A percentile compares a stretch with the other conserved stretches of the same genome.
phyloP scores from a whole-genome alignment of 2,113 vertebrate genomes.

The Sapajus apella region DNA sequence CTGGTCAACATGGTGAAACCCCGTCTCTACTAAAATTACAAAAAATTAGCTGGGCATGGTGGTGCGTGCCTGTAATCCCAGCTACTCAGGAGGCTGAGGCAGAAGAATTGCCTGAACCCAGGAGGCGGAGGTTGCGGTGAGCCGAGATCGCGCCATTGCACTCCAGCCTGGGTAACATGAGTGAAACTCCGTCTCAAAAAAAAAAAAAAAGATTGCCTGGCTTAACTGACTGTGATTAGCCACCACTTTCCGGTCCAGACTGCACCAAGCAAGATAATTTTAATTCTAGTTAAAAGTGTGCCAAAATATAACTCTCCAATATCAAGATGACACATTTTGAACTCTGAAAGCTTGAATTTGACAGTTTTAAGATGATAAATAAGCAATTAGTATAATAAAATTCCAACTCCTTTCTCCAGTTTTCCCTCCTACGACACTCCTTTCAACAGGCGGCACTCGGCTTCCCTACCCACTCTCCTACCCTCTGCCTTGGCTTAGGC shows the following conservation, averaged over 20 bases:
- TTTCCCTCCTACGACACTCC: neutral
- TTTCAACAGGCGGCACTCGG: neutral
- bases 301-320: neutral
- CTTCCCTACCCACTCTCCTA: neutral
- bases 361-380: conserved; percentile 20
- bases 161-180: too few species aligned
- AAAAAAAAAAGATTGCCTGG: neutral
- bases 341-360: neutral
- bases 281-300: conserved; percentile 17
- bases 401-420: neutral
- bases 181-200: too few species aligned
- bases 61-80: too few species aligned
- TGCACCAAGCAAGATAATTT: neutral
- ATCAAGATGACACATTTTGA: neutral
- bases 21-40: too few species aligned
- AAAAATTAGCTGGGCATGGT: too few species aligned
- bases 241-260: neutral
- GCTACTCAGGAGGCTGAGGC: too few species aligned
- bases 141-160: too few species aligned
- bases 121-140: too few species aligned
- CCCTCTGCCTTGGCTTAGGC: neutral
- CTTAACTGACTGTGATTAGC: conserved; percentile 11
- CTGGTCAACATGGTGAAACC: too few species aligned
- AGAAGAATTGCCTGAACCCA: too few species aligned
- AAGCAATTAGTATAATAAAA: neutral